Evolutionary conservation across 2,888 invertebrate species (phyloP).

Genomic region (Luffia ferchaultella): DNA sequence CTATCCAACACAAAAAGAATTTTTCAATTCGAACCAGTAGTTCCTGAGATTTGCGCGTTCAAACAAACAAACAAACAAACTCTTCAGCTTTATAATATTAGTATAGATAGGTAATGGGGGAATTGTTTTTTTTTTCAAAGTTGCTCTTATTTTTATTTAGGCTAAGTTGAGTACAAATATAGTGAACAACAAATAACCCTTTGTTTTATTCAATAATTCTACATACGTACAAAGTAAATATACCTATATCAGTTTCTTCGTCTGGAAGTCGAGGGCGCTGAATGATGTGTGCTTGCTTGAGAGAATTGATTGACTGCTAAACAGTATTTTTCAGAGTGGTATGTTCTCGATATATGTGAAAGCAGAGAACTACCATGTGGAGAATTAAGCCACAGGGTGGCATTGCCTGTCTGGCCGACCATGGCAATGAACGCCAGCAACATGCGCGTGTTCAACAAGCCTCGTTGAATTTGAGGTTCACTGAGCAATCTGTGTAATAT

Average conservation of each 20-base stretch:
- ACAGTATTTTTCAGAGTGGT: slow-evolving; percentile 57
- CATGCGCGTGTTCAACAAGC: slow-evolving; percentile 51
- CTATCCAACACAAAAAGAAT: too few species aligned
- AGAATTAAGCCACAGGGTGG: slow-evolving; percentile 50
- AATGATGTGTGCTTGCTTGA: slow-evolving; percentile 22
- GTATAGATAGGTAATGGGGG: too few species aligned
- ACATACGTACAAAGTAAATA: background rate
- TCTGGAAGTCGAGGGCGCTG: slow-evolving; percentile 38
- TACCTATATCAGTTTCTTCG: slow-evolving; percentile 18
- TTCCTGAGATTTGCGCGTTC: too few species aligned
- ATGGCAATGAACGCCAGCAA: slow-evolving; percentile 52
- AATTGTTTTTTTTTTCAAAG: too few species aligned
- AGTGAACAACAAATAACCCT: too few species aligned
- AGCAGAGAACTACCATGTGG: slow-evolving; percentile 52
- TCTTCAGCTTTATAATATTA: too few species aligned
- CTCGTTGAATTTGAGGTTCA: slow-evolving; percentile 52
- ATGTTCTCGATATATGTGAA: slow-evolving; percentile 53
- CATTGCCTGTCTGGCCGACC: slow-evolving; percentile 51
- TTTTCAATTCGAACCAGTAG: too few species aligned
- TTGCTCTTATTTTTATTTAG: too few species aligned
- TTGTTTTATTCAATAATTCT: too few species aligned
- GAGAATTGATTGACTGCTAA: slow-evolving; percentile 57
- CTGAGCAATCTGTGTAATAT: slow-evolving; percentile 45
- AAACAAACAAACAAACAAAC: too few species aligned
- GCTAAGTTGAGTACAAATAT: too few species aligned